phyloP scores from a whole-genome alignment of 2,113 vertebrate genomes.

The Ciconia stormi region DNA sequence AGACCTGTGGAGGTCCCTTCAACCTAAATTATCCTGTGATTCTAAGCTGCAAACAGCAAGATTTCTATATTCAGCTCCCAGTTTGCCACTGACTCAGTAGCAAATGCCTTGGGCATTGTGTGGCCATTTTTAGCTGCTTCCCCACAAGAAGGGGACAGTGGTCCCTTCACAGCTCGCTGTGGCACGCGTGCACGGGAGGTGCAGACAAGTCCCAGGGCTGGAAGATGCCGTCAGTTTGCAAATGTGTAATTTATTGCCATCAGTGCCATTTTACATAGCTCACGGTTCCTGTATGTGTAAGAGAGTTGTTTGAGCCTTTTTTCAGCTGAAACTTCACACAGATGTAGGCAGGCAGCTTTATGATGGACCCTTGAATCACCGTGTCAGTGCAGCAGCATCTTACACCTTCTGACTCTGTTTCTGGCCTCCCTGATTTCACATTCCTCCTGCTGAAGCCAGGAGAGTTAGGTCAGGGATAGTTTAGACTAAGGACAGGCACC shows the following conservation, averaged over 20 bases:
- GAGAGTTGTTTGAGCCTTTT: neutral
- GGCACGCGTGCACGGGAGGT: neutral
- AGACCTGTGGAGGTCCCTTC: neutral
- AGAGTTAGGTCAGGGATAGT: neutral
- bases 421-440: neutral
- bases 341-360: neutral
- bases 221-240: neutral
- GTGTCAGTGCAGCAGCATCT: neutral
- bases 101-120: accelerated
- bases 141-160: neutral
- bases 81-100: neutral
- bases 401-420: neutral
- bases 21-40: neutral
- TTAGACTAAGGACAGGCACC: neutral
- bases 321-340: neutral
- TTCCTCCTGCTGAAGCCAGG: neutral
- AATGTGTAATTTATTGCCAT: neutral
- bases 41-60: neutral
- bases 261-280: neutral
- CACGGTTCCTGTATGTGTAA: accelerated
- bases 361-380: neutral
- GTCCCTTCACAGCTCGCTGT: neutral
- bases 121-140: neutral
- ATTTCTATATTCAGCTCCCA: neutral
- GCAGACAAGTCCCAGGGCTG: neutral